A percentile compares a stretch with the other conserved stretches of the same genome.
These are phyloP conservation scores for Oscheius sp. DNA, from an alignment of 1,140 invertebrate species.

Conservation along the genomic window DNA sequence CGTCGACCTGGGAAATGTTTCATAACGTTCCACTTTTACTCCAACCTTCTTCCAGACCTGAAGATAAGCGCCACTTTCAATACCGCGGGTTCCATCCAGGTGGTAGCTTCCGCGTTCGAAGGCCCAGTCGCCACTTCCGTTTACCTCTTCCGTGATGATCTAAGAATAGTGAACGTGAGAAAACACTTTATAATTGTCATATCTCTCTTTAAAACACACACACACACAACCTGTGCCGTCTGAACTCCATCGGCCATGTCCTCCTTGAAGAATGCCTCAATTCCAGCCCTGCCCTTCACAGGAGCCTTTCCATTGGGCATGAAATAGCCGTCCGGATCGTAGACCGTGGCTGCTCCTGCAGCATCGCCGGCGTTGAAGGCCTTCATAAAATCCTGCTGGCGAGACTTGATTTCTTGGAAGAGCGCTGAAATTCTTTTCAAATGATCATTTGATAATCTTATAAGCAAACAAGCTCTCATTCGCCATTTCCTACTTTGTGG, in stretches of 20 bases:
- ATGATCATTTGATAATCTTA: neutral
- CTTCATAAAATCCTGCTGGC: conserved; percentile 59
- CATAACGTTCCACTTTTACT: neutral
- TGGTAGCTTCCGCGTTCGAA: conserved; percentile 59
- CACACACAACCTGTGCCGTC: conserved; percentile 27
- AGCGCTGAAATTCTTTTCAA: conserved; percentile 46
- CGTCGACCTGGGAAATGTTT: conserved; percentile 44
- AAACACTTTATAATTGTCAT: neutral
- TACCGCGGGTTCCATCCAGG: conserved; percentile 49
- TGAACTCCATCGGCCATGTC: conserved; percentile 59
- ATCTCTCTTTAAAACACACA: neutral
- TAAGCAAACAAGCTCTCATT: neutral
- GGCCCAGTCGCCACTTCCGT: conserved; percentile 60
- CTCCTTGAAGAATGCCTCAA: conserved; percentile 57
- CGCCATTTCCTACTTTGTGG: neutral
- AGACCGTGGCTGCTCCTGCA: conserved; percentile 49
- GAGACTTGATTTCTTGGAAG: conserved; percentile 61
- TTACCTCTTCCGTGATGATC: conserved; percentile 61
- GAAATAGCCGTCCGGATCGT: conserved; percentile 60
- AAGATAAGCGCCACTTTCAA: conserved; percentile 56
- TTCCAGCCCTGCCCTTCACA: conserved; percentile 55
- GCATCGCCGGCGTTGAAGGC: conserved; percentile 59
- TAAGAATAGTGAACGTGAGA: neutral
- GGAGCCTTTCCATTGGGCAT: conserved; percentile 59
- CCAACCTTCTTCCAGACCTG: conserved; percentile 57